A percentile compares a stretch with the other conserved stretches of the same genome.
phyloP scores from a whole-genome alignment of 2,797 vertebrate genomes.

The Acropternis orthonyx region DNA sequence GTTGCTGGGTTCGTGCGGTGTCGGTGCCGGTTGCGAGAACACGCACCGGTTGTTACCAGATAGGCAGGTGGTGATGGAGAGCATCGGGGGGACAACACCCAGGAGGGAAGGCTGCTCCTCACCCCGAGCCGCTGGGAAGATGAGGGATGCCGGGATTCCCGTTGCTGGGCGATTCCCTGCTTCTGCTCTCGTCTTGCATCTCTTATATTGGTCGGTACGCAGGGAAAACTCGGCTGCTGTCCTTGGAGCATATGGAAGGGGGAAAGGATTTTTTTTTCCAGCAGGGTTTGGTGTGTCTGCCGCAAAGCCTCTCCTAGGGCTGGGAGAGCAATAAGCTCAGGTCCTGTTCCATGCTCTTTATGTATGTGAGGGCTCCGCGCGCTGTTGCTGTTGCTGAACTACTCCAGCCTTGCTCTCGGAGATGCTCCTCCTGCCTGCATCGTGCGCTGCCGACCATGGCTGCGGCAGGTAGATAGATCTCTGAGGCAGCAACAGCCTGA shows the following conservation, averaged over 20 bases:
- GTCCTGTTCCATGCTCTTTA: neutral
- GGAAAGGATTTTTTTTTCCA: neutral
- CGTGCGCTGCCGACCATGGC: neutral
- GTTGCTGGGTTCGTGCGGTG: neutral
- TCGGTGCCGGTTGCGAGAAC: neutral
- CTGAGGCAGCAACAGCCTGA: neutral
- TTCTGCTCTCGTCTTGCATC: neutral
- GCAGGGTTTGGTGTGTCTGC: neutral
- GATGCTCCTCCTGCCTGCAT: neutral
- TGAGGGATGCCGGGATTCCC: slow-evolving; percentile 48
- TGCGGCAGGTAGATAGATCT: slow-evolving; percentile 45
- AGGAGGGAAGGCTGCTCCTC: neutral
- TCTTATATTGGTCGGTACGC: neutral
- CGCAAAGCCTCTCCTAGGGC: neutral
- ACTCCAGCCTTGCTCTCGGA: neutral
- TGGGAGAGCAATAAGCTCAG: neutral
- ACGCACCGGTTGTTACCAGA: neutral
- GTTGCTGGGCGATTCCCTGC: neutral
- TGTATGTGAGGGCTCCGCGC: neutral
- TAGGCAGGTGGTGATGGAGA: slow-evolving; percentile 1
- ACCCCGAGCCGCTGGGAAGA: neutral
- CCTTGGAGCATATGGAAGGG: neutral
- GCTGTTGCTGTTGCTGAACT: slow-evolving; percentile 2
- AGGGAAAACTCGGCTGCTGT: neutral
- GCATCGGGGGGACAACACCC: slow-evolving; percentile 20